A percentile compares a stretch with the other conserved stretches of the same genome.
phyloP scores from a whole-genome alignment of 2,888 invertebrate species.

The Lysandra coridon region DNA sequence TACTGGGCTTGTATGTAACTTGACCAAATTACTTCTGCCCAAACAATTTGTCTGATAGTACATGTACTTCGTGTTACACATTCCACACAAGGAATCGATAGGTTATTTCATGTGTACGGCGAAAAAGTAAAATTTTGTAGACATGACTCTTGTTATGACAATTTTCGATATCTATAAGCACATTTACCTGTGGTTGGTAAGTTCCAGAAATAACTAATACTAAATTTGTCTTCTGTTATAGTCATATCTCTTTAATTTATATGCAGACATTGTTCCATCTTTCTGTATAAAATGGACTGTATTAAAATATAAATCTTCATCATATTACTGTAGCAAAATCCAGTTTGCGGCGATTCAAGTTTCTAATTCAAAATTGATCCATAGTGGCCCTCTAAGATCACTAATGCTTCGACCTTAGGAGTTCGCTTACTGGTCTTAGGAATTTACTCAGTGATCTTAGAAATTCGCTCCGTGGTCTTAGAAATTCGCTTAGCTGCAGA shows the following conservation, averaged over 20 bases:
- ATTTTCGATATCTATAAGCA: too few relatives aligned
- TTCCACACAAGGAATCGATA: too few relatives aligned
- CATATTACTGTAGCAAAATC: background rate
- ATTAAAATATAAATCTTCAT: conserved; percentile 6
- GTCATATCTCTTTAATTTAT: background rate
- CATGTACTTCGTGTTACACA: too few relatives aligned
- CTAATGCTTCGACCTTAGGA: background rate
- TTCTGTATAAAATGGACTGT: background rate
- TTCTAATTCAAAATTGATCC: background rate
- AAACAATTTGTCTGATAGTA: too few relatives aligned
- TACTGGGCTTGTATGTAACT: too few relatives aligned
- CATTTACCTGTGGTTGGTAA: too few relatives aligned
- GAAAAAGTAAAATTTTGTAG: too few relatives aligned
- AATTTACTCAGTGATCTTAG: background rate
- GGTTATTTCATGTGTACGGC: too few relatives aligned
- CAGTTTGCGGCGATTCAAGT: background rate
- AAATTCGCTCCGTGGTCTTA: background rate
- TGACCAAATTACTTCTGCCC: too few relatives aligned
- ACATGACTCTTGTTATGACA: too few relatives aligned
- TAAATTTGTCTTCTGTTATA: too few relatives aligned
- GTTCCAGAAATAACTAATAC: too few relatives aligned
- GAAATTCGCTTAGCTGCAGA: background rate
- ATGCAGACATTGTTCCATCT: background rate
- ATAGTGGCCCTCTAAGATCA: background rate
- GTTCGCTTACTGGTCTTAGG: background rate